These are phyloP conservation scores for Thripadectes ignobilis DNA, from an alignment of 2,797 vertebrate species.

Conservation along the genomic window DNA sequence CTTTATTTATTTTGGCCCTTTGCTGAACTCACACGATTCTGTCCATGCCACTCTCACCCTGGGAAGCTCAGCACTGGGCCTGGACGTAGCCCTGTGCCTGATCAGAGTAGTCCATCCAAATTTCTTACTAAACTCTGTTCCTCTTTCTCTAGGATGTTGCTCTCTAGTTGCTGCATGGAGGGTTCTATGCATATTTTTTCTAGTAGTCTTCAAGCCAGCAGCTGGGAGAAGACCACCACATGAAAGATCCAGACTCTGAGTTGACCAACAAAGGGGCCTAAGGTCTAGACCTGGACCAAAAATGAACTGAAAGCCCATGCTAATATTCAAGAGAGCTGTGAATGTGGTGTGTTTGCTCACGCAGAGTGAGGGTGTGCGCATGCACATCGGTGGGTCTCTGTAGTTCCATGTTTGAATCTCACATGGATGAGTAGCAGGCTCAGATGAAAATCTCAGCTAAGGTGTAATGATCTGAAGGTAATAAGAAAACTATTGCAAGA, in stretches of 20 bases:
- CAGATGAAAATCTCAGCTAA: background rate
- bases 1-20: background rate
- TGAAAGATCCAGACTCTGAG: background rate
- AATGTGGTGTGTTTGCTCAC: background rate
- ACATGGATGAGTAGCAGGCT: background rate
- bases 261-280: background rate
- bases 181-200: no score
- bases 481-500: background rate
- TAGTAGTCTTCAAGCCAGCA: background rate
- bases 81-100: background rate
- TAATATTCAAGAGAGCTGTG: background rate
- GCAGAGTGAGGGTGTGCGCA: background rate
- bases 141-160: background rate
- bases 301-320: background rate
- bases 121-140: background rate
- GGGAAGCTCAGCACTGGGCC: background rate
- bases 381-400: background rate
- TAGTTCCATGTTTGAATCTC: background rate
- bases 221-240: background rate
- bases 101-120: background rate
- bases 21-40: background rate
- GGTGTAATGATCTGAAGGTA: background rate
- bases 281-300: background rate
- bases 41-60: background rate
- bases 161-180: background rate